These are phyloP conservation scores for Australoheros facetus DNA, from an alignment of 2,797 vertebrate genomes.

Conservation along the genomic window DNA sequence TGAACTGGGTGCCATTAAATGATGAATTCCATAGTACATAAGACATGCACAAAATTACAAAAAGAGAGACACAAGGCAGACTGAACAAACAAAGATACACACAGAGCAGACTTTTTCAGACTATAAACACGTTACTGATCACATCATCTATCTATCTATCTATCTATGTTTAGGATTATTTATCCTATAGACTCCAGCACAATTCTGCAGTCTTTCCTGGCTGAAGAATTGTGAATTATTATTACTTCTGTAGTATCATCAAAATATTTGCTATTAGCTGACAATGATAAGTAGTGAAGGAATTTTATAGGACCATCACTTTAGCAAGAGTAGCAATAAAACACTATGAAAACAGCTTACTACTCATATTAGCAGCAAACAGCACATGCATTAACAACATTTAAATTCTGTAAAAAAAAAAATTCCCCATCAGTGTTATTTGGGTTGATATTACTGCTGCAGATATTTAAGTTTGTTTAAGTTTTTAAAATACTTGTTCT, in stretches of 20 bases:
- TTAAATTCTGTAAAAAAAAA: not conserved
- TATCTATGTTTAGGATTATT: not conserved
- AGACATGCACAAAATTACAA: constrained; percentile 23
- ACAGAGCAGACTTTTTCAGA: not conserved
- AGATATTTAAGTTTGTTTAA: not conserved
- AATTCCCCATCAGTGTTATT: not conserved
- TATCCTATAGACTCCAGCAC: too few relatives aligned
- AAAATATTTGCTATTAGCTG: not conserved
- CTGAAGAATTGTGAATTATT: not conserved
- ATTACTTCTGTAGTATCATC: not conserved
- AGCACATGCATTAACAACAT: not conserved
- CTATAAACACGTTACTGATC: not conserved
- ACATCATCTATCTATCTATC: not conserved
- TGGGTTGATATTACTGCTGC: not conserved
- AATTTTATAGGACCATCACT: not conserved
- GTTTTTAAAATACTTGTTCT: not conserved
- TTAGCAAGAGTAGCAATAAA: not conserved
- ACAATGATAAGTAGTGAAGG: not conserved
- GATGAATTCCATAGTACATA: constrained; percentile 26
- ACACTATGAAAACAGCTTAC: too few relatives aligned
- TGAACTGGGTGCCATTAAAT: constrained; percentile 21
- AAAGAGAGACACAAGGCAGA: not conserved
- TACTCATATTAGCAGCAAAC: not conserved
- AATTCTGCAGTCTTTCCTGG: not conserved
- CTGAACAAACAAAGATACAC: not conserved